Evolutionary conservation across 2,113 vertebrate genomes (phyloP), one percentile per base, ranked within the genome.

Genomic region (Anser cygnoides): DNA sequence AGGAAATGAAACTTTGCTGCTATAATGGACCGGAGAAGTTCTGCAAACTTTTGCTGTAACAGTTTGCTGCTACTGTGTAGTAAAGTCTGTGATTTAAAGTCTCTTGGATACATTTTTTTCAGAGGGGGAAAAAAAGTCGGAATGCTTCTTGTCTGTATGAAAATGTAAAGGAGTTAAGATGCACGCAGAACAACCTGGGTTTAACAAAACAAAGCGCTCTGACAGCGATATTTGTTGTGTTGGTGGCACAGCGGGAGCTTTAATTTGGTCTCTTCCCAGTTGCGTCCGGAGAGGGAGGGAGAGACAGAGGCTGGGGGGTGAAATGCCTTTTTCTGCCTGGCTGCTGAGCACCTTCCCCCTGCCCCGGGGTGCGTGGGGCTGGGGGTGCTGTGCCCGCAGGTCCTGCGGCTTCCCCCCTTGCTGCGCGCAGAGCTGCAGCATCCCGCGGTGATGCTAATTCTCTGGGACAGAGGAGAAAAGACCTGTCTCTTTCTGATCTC

Each of bases 301-400:
- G 33, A 17, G 13, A 3, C 7, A 5, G 62, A 5, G 11, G 5
- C 3, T 15, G 17, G 8, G 9, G 10, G 25, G 1, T 5, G 31
- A 2, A 49, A 29, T 18, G 57, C 28, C 61, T 58, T 37, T 22
- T 43, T 49, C 72, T 61, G 9, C 8, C 35, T 0, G 4, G 37
- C 78, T n/a, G 43, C 11, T 37, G 17, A 37, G 10, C 31, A 8
- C 13, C 23, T 59, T 87, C 44, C 39, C 21, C 16, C 29, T 13
- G 12, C 50, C 23, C 50, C 13, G 67, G 74, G 57, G 10, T 21
- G 20, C 14, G 5, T 1, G 59, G 28, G 3, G 49, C 3, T 21
- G 63, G 28, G 3, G 49, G 2, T 21, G n/a, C 16, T 9, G 3
- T 0, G 0, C 4, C 22, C 0, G 0, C 0, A 20, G 33, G 22